Evolutionary conservation across 2,113 vertebrate genomes (phyloP).

Genomic region (Spheniscus mendiculus): DNA sequence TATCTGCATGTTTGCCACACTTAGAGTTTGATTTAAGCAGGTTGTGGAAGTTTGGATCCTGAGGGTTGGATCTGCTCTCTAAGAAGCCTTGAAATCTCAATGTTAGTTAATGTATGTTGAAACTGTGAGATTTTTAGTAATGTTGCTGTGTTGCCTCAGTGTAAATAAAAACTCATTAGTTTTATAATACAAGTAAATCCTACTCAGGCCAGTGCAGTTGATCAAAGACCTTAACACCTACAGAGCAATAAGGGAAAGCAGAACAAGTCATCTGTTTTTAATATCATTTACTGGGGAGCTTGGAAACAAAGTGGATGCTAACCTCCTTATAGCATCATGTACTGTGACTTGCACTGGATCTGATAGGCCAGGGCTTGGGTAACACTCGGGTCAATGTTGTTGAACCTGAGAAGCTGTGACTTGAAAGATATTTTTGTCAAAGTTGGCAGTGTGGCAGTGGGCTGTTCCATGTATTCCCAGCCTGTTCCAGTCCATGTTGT

Average conservation of each 20-base stretch:
- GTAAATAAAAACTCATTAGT: slow-evolving; percentile 5
- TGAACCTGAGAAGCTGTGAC: not conserved
- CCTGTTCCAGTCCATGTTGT: not conserved
- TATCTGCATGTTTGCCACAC: not conserved
- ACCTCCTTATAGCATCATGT: not conserved
- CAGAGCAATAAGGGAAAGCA: not conserved
- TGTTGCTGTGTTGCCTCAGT: not conserved
- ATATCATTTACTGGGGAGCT: not conserved
- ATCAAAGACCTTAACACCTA: not conserved
- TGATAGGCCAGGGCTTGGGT: not conserved
- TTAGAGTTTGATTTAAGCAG: not conserved
- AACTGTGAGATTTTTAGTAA: not conserved
- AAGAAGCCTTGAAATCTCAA: not conserved
- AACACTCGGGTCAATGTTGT: not conserved
- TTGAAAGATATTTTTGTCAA: not conserved
- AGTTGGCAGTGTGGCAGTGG: not conserved
- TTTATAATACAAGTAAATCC: slow-evolving; percentile 5
- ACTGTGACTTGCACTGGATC: not conserved
- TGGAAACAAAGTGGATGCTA: not conserved
- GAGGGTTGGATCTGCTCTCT: not conserved
- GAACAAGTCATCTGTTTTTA: not conserved
- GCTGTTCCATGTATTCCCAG: not conserved
- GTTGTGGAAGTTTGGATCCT: not conserved
- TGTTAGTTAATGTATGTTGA: not conserved
- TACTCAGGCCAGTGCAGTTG: not conserved